Percentiles rank a stretch among this genome's conserved stretches.
These are phyloP conservation scores for Carduelis carduelis DNA, from an alignment of 2,797 vertebrate species.

Conservation along the genomic window DNA sequence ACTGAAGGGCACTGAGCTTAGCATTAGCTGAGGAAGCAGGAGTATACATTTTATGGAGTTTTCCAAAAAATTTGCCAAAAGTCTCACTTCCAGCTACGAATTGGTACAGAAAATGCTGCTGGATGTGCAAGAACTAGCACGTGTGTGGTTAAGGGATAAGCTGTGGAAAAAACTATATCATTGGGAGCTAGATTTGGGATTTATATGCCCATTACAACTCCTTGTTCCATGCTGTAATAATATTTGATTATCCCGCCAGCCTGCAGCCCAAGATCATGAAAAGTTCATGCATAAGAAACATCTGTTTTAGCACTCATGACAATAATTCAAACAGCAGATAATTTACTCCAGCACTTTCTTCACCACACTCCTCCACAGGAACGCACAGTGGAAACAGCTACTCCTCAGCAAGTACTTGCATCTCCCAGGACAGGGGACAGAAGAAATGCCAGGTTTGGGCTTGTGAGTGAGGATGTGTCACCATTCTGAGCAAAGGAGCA, in stretches of 20 bases:
- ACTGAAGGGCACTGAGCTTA: not conserved
- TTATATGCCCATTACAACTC: not conserved
- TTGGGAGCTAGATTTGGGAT: not conserved
- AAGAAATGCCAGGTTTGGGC: not conserved
- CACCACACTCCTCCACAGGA: not conserved
- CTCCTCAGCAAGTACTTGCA: not conserved
- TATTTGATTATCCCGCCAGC: not conserved
- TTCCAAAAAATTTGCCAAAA: conserved; percentile 54
- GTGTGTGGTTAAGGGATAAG: conserved; percentile 24
- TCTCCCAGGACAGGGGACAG: not conserved
- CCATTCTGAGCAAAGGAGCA: not conserved
- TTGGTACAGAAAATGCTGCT: not conserved
- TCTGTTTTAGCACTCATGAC: conserved; percentile 40
- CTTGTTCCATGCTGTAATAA: conserved; percentile 19
- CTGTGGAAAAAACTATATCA: conserved; percentile 39
- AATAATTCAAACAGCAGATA: conserved; percentile 27
- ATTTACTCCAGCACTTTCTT: conserved; percentile 28
- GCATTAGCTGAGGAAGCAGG: not conserved
- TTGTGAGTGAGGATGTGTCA: not conserved
- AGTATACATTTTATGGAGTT: not conserved
- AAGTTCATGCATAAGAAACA: conserved; percentile 33
- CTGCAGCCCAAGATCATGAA: conserved; percentile 14
- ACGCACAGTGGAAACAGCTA: not conserved
- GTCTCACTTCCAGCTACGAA: conserved; percentile 29
- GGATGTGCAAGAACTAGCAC: not conserved